Evolutionary conservation across 2,888 invertebrate species (phyloP).

Genomic region (Parapristionchus giblindavisi): DNA sequence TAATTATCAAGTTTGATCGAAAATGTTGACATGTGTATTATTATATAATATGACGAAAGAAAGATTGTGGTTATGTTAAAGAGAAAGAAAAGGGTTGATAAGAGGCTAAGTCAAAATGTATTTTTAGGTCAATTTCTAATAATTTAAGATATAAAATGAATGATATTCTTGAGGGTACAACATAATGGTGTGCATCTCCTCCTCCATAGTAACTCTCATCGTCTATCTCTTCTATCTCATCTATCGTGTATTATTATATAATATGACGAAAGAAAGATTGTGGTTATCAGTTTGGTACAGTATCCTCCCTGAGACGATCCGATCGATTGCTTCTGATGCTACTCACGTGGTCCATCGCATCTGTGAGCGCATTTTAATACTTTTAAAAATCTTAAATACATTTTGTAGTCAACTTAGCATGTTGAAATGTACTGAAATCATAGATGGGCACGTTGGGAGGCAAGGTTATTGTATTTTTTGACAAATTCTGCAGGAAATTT

Average conservation of each 20-base stretch:
- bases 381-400: neutral
- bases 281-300: conserved; percentile 11
- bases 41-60: too few species aligned
- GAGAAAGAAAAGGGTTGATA: too few species aligned
- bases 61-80: too few species aligned
- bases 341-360: conserved; percentile 72
- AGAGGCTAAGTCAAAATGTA: too few species aligned
- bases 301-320: neutral
- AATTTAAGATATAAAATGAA: neutral
- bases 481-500: too few species aligned
- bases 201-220: neutral
- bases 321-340: conserved; percentile 28
- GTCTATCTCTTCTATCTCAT: too few species aligned
- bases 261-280: too few species aligned
- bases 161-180: conserved; percentile 21
- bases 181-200: conserved; percentile 31
- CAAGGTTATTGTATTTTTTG: too few species aligned
- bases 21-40: too few species aligned
- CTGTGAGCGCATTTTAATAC: conserved; percentile 55
- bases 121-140: neutral
- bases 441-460: too few species aligned
- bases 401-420: neutral
- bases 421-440: neutral
- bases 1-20: too few species aligned
- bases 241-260: too few species aligned